Percentiles rank a stretch among this genome's conserved stretches.
These are phyloP conservation scores for Oreochromis grahami DNA, from an alignment of 2,797 vertebrate genomes.

Conservation along the genomic window DNA sequence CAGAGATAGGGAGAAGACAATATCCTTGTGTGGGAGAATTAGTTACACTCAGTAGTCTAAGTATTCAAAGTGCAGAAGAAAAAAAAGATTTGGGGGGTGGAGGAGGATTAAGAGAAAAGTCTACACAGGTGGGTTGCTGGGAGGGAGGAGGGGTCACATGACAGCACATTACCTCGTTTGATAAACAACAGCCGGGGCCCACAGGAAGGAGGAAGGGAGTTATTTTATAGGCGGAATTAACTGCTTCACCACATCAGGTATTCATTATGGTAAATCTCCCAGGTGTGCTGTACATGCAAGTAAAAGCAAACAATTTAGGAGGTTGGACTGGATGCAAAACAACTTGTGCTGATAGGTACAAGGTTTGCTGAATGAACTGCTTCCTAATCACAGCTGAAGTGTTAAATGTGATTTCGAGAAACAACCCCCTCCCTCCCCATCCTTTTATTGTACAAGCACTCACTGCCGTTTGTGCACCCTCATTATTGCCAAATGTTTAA, in stretches of 20 bases:
- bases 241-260: constrained; percentile 63
- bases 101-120: constrained; percentile 77
- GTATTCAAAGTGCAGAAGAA: constrained; percentile 71
- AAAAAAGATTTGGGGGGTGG: constrained; percentile 6
- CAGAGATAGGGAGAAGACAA: constrained; percentile 74
- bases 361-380: background rate
- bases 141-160: constrained; percentile 72
- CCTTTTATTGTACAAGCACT: background rate
- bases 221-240: constrained; percentile 73
- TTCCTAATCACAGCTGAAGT: background rate
- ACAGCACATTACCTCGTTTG: constrained; percentile 77
- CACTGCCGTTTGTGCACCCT: background rate
- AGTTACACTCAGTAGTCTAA: constrained; percentile 82
- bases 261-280: constrained; percentile 68
- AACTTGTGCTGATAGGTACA: background rate
- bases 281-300: constrained; percentile 55
- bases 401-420: background rate
- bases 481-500: background rate
- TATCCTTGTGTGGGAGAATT: constrained; percentile 82
- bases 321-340: constrained; percentile 8
- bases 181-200: constrained; percentile 69
- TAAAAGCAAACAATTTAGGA: constrained; percentile 28
- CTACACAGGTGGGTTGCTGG: constrained; percentile 76
- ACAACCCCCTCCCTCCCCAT: rapidly evolving
- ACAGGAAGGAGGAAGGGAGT: constrained; percentile 73